Conservation (phyloP, 2,113 vertebrate species). For the Alosa alosa region DNA sequence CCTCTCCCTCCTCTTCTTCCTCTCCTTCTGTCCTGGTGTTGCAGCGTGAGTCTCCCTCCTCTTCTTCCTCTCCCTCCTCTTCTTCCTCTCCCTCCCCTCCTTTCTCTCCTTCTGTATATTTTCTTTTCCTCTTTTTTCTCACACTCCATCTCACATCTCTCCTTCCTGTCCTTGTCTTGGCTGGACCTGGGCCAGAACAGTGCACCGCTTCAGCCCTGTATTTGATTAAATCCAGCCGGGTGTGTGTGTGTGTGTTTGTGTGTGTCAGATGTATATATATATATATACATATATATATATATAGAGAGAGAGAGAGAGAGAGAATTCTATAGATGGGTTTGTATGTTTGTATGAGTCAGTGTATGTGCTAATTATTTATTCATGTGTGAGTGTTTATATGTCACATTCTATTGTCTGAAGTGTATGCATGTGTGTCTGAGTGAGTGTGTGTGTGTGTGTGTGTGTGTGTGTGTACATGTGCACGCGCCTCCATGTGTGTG, state of each 20-base stretch:
- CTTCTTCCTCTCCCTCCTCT: not conserved
- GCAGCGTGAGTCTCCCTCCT: too few relatives aligned
- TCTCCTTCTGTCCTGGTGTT: too few relatives aligned
- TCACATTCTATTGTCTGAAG: not conserved
- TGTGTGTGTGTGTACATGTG: not conserved
- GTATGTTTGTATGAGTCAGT: too few relatives aligned
- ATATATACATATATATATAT: too few relatives aligned
- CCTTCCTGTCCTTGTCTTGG: not conserved
- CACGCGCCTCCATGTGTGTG: not conserved
- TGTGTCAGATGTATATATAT: not conserved
- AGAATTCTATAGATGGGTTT: not conserved
- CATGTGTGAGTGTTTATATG: not conserved
- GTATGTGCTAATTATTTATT: not conserved
- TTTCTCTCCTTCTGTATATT: not conserved
- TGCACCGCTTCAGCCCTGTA: not conserved
- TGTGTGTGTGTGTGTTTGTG: not conserved
- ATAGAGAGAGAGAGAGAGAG: too few relatives aligned
- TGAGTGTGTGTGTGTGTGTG: not conserved
- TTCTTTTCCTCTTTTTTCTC: not conserved
- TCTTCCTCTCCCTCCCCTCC: not conserved
- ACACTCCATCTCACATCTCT: not conserved
- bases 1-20: too few relatives aligned
- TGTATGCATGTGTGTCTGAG: not conserved
- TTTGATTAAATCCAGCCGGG: conserved; percentile 30
- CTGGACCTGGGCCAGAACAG: conserved; percentile 21